These are phyloP conservation scores for Neopipo cinnamomea DNA, from an alignment of 2,113 vertebrate genomes.

Conservation along the genomic window DNA sequence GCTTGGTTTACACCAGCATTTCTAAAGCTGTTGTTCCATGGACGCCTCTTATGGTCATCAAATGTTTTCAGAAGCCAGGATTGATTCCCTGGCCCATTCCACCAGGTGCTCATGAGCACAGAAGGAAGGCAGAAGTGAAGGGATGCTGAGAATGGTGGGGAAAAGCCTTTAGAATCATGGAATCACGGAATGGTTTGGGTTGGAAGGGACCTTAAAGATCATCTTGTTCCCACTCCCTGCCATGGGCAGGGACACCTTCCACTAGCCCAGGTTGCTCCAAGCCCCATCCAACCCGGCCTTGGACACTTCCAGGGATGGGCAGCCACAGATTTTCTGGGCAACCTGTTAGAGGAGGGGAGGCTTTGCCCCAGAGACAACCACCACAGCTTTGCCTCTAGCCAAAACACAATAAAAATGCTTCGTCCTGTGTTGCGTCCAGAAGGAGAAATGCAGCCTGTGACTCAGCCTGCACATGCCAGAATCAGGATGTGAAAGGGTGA, in stretches of 20 bases:
- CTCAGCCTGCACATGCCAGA: not conserved
- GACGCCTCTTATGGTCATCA: not conserved
- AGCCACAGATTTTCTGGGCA: not conserved
- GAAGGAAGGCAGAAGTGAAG: not conserved
- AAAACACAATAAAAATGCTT: not conserved
- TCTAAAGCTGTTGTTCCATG: not conserved
- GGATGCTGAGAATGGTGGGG: not conserved
- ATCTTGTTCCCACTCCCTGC: not conserved
- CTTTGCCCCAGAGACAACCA: not conserved
- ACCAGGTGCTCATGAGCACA: fast-evolving
- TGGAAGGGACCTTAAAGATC: not conserved
- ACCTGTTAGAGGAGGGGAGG: not conserved
- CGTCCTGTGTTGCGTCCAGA: not conserved
- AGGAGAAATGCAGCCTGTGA: not conserved
- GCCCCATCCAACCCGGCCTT: not conserved
- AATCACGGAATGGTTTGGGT: not conserved
- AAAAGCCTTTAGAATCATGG: not conserved
- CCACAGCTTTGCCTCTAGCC: not conserved
- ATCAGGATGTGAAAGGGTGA: not conserved
- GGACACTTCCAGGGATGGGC: not conserved
- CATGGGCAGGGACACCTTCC: not conserved
- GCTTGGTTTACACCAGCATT: not conserved
- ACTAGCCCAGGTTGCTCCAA: not conserved
- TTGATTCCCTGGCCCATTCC: not conserved
- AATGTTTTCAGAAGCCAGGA: not conserved